Evolutionary conservation across 2,797 vertebrate species (phyloP).

Genomic region (Kryptolebias ocellatus): DNA sequence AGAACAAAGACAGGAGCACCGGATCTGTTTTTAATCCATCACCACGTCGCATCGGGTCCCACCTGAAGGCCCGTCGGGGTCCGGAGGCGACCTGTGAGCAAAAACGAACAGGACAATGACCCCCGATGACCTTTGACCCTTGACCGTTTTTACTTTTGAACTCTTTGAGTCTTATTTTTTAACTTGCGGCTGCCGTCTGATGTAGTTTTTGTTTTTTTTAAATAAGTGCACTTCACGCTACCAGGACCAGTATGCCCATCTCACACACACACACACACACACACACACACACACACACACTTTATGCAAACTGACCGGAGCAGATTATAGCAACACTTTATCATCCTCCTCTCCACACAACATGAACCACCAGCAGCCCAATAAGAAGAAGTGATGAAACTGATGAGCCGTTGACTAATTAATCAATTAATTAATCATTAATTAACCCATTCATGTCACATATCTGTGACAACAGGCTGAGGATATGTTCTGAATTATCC

Average conservation of each 20-base stretch:
- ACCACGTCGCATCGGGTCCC: neutral
- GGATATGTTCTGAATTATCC: slow-evolving; percentile 1
- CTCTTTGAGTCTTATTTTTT: slow-evolving; percentile 31
- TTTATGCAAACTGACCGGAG: slow-evolving; percentile 49
- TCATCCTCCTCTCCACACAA: slow-evolving; percentile 10
- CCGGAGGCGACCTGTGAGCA: neutral
- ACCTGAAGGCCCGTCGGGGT: neutral
- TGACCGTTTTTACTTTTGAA: slow-evolving; percentile 23
- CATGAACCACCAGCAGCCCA: slow-evolving; percentile 59
- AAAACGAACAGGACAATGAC: slow-evolving; percentile 5
- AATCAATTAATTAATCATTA: too few relatives aligned
- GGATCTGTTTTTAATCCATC: neutral
- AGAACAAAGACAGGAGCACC: neutral
- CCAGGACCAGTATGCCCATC: slow-evolving; percentile 41
- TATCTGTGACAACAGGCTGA: neutral
- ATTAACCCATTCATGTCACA: neutral
- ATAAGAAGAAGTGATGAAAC: slow-evolving; percentile 4
- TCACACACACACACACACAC: slow-evolving; percentile 2
- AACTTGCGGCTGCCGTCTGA: slow-evolving; percentile 24
- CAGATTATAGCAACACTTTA: slow-evolving; percentile 38
- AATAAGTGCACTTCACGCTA: slow-evolving; percentile 64
- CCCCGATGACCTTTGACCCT: slow-evolving; percentile 36
- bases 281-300: slow-evolving; percentile 17
- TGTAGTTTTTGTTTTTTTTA: slow-evolving; percentile 32
- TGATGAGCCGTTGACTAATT: slow-evolving; percentile 26